Evolutionary conservation across 2,888 invertebrate genomes (phyloP).

Genomic region (Sinohyriopsis cumingii): DNA sequence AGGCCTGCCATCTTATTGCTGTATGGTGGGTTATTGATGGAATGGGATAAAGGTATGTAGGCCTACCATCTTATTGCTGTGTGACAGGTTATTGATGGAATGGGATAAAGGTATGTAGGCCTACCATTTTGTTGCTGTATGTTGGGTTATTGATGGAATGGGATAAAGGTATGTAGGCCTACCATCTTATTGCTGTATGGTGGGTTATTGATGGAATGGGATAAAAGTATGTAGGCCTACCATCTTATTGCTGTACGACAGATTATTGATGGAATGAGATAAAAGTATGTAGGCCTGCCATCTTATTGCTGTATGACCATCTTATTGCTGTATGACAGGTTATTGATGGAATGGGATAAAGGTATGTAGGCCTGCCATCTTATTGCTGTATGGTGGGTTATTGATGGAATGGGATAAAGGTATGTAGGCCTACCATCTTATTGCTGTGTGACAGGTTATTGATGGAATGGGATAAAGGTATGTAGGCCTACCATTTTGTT

Average conservation of each 20-base stretch:
- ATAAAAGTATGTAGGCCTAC: constrained; percentile 23
- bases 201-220: constrained; percentile 44
- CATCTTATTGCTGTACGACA: neutral
- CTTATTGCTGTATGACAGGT: no score
- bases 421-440: constrained; percentile 6
- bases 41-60: constrained; percentile 37
- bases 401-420: constrained; percentile 45
- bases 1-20: neutral
- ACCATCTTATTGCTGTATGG: neutral
- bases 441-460: constrained; percentile 21
- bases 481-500: neutral
- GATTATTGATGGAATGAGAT: constrained; percentile 53
- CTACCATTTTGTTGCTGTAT: neutral
- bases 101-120: constrained; percentile 36
- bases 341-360: no score
- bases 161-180: constrained; percentile 26
- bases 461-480: constrained; percentile 45
- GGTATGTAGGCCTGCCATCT: constrained; percentile 18
- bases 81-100: constrained; percentile 36
- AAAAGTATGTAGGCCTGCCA: constrained; percentile 21
- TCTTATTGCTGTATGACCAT: no score
- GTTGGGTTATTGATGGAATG: constrained; percentile 58
- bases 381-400: constrained; percentile 44
- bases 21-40: constrained; percentile 60
- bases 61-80: neutral